A percentile compares a stretch with the other conserved stretches of the same genome.
phyloP scores from a whole-genome alignment of 23 tunicate genomes.

The Trididemnum clinides region DNA sequence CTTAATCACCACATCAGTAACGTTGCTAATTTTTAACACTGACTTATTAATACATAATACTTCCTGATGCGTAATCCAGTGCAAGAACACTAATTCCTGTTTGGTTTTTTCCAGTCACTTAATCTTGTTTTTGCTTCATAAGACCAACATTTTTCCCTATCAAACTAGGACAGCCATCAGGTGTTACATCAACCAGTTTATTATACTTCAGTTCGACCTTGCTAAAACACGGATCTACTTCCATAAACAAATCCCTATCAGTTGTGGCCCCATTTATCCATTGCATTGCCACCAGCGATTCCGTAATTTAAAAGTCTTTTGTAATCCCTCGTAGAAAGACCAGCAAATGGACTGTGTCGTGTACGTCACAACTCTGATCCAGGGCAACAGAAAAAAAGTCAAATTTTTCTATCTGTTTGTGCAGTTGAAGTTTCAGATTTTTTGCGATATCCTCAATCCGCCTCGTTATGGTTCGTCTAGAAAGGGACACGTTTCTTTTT shows the following conservation, averaged over 20 bases:
- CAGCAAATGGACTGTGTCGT: too few species aligned
- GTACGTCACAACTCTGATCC: too few species aligned
- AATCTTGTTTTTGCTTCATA: not conserved
- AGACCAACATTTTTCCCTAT: constrained; percentile 47
- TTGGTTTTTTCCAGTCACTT: constrained; percentile 1
- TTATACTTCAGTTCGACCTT: not conserved
- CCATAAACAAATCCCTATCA: not conserved
- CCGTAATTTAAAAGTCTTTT: too few species aligned
- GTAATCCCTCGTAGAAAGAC: too few species aligned
- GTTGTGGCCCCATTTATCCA: constrained; percentile 40
- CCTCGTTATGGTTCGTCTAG: constrained; percentile 30
- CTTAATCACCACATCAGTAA: not conserved
- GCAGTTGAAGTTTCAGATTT: too few species aligned
- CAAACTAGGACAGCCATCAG: too few species aligned
- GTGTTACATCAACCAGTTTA: constrained; percentile 2
- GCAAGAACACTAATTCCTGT: not conserved
- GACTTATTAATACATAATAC: constrained; percentile 11
- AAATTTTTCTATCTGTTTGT: too few species aligned
- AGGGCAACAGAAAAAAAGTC: too few species aligned
- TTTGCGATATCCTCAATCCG: too few species aligned
- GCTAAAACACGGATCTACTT: not conserved
- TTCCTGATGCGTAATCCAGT: not conserved
- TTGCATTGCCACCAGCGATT: constrained; percentile 10
- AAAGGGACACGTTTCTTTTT: not conserved
- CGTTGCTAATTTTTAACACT: constrained; percentile 1